Percentiles rank a stretch among this genome's conserved stretches.
Evolutionary conservation across 2,797 vertebrate genomes (phyloP).

Genomic region (Pachyuromys duprasi): DNA sequence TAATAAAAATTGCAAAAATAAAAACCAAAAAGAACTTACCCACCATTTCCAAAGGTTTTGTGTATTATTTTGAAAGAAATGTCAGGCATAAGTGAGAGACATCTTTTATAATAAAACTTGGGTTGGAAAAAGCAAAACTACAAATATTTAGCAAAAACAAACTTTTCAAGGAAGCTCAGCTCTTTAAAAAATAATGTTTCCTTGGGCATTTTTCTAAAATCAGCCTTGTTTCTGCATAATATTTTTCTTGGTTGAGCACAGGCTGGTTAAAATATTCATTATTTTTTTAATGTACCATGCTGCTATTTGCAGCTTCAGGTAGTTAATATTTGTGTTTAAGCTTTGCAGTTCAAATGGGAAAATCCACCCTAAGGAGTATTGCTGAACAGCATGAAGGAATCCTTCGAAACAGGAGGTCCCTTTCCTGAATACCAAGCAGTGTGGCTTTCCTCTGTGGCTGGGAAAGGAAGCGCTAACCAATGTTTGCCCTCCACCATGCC

Average conservation of each 20-base stretch:
- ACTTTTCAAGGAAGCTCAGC: conserved; percentile 84
- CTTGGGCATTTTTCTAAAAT: conserved; percentile 82
- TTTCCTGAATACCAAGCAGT: conserved; percentile 74
- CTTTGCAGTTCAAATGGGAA: conserved; percentile 76
- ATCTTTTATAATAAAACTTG: conserved; percentile 80
- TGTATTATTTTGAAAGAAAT: conserved; percentile 71
- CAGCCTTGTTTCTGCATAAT: conserved; percentile 70
- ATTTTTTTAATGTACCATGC: conserved; percentile 79
- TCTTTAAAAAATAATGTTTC: conserved; percentile 54
- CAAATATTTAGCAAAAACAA: conserved; percentile 83
- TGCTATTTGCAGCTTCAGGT: conserved; percentile 79
- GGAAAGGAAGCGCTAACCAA: conserved; percentile 78
- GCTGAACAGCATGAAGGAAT: conserved; percentile 75
- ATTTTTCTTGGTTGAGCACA: conserved; percentile 81
- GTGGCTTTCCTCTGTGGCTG: conserved; percentile 78
- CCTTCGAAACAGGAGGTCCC: conserved; percentile 78
- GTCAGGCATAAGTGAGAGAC: conserved; percentile 77
- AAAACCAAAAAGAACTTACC: too few relatives aligned
- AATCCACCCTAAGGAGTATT: conserved; percentile 73
- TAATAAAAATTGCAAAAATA: too few relatives aligned
- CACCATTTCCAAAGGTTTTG: conserved; percentile 62
- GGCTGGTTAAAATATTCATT: conserved; percentile 80
- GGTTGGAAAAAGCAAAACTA: conserved; percentile 81
- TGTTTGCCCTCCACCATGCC: conserved; percentile 80
- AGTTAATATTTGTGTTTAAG: conserved; percentile 81